phyloP scores from a whole-genome alignment of 1,140 invertebrate species.

The Diachasmimorpha longicaudata region DNA sequence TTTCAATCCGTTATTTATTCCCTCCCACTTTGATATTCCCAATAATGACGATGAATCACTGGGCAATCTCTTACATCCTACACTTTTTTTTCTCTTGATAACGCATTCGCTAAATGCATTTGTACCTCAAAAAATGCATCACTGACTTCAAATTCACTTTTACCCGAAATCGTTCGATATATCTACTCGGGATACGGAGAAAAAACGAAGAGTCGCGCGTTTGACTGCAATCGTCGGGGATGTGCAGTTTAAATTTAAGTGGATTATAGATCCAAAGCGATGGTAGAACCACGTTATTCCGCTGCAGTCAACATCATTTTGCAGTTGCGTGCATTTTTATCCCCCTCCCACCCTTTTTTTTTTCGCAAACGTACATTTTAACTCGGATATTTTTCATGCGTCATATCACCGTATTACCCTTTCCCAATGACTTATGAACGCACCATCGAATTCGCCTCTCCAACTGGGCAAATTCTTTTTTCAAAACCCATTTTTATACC shows the following conservation, averaged over 20 bases:
- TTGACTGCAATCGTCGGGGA: slow-evolving; percentile 28
- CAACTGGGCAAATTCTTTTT: background rate
- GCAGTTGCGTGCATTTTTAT: slow-evolving; percentile 44
- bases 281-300: slow-evolving; percentile 53
- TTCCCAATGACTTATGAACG: slow-evolving; percentile 13
- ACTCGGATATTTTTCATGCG: slow-evolving; percentile 11
- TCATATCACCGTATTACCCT: background rate
- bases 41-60: background rate
- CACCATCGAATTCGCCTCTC: slow-evolving; percentile 15
- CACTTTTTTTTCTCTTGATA: slow-evolving; percentile 15
- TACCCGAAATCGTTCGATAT: slow-evolving; percentile 27
- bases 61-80: background rate
- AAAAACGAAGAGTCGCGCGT: background rate
- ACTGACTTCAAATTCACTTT: slow-evolving; percentile 6
- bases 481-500: background rate
- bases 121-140: slow-evolving; percentile 42
- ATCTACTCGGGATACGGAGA: background rate
- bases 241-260: slow-evolving; percentile 49
- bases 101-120: slow-evolving; percentile 46
- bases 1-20: background rate
- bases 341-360: slow-evolving; percentile 21
- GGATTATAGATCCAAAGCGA: slow-evolving; percentile 53
- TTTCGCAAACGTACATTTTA: slow-evolving; percentile 3
- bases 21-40: background rate
- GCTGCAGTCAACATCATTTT: slow-evolving; percentile 55